Conservation (phyloP, 2,797 vertebrate genomes). For the Sternarchorhynchus goeldii region DNA sequence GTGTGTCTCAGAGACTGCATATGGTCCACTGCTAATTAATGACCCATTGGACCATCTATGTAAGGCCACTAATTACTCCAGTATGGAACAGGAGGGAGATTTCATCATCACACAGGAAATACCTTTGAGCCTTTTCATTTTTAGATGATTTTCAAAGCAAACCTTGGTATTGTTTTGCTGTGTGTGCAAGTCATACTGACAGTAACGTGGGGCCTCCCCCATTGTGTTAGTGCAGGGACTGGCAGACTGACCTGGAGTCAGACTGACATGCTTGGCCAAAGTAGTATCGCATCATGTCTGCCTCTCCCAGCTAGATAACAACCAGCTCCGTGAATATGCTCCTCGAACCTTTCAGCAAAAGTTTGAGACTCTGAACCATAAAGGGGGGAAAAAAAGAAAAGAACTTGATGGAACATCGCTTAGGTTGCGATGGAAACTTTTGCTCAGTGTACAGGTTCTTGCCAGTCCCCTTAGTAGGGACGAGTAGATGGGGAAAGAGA, state of each 20-base stretch:
- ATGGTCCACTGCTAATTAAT: conserved; percentile 64
- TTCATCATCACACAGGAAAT: conserved; percentile 77
- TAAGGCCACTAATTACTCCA: conserved; percentile 77
- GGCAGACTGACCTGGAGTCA: conserved; percentile 69
- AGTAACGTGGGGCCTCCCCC: conserved; percentile 55
- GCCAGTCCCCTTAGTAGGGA: conserved; percentile 50
- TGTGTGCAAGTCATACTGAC: conserved; percentile 42
- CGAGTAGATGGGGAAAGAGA: conserved; percentile 37
- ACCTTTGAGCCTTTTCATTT: conserved; percentile 42
- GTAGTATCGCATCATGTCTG: conserved; percentile 66
- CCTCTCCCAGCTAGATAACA: conserved; percentile 67
- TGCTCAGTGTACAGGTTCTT: conserved; percentile 60
- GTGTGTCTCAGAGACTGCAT: conserved; percentile 61
- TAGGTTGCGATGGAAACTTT: conserved; percentile 72
- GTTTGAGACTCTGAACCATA: conserved; percentile 50
- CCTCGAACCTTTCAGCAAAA: conserved; percentile 66
- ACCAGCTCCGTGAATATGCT: conserved; percentile 52
- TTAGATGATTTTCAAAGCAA: conserved; percentile 69
- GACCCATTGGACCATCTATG: conserved; percentile 66
- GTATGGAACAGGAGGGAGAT: conserved; percentile 70
- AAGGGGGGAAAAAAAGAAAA: conserved; percentile 38
- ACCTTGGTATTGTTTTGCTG: conserved; percentile 60
- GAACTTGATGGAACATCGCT: conserved; percentile 70
- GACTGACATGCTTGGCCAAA: conserved; percentile 63
- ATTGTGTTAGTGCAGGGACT: conserved; percentile 61